phyloP scores from a whole-genome alignment of 2,113 vertebrate species.

The Corapipo altera region DNA sequence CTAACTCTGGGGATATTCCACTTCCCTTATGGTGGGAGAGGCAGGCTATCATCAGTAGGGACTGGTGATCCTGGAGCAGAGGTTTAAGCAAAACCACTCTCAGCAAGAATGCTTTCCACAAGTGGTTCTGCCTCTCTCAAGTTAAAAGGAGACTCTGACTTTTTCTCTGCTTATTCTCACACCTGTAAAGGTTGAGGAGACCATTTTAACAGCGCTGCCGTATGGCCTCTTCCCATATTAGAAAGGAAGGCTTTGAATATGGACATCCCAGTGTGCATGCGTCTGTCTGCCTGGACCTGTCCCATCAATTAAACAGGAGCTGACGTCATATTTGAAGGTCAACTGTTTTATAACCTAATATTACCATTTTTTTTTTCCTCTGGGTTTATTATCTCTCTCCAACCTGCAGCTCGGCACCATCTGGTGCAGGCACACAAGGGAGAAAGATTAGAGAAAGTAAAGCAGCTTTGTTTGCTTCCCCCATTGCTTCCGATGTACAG shows the following conservation, averaged over 20 bases:
- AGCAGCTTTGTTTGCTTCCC: not conserved
- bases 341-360: conserved; percentile 46
- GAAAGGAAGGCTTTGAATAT: not conserved
- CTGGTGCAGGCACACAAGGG: conserved; percentile 27
- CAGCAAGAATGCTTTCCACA: not conserved
- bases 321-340: conserved; percentile 47
- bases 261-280: conserved; percentile 12
- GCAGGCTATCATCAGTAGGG: not conserved
- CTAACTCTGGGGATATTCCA: not conserved
- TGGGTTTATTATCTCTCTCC: conserved; percentile 46
- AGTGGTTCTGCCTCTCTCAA: not conserved
- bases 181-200: not conserved
- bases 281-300: conserved; percentile 31
- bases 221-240: not conserved
- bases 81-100: not conserved
- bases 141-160: not conserved
- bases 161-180: not conserved
- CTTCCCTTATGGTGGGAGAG: not conserved
- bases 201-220: not conserved
- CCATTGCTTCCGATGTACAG: conserved; percentile 5
- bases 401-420: conserved; percentile 37
- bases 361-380: not conserved
- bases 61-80: not conserved
- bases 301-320: conserved; percentile 19
- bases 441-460: conserved; percentile 42